phyloP scores from a whole-genome alignment of 2,797 vertebrate species.

The Heliangelus exortis region DNA sequence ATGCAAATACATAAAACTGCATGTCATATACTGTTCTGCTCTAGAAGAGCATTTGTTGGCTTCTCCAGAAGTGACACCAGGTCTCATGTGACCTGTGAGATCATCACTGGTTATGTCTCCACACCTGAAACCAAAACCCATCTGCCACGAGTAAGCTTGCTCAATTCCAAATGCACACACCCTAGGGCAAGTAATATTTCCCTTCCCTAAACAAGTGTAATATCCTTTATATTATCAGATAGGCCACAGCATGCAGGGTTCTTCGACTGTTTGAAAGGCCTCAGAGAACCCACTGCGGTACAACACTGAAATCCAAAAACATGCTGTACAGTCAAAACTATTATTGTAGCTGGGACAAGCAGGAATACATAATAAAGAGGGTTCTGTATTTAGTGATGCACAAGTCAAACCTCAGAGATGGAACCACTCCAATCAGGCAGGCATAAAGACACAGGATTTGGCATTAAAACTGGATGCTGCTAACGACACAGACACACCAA shows the following conservation, averaged over 20 bases:
- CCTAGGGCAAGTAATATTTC: conserved; percentile 16
- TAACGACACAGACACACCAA: not conserved
- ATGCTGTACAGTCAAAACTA: not conserved
- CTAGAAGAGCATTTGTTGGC: not conserved
- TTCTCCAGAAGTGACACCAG: not conserved
- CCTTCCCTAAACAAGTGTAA: not conserved
- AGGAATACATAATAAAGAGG: not conserved
- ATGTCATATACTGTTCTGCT: rapidly evolving
- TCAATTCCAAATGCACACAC: not conserved
- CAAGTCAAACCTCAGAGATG: not conserved
- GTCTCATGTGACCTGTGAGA: not conserved
- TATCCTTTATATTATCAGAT: not conserved
- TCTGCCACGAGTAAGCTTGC: not conserved
- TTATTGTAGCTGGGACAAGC: not conserved
- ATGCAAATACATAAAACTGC: rapidly evolving
- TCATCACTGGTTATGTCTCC: not conserved
- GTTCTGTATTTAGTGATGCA: not conserved
- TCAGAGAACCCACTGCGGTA: not conserved
- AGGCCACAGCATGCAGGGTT: not conserved
- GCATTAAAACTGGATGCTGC: not conserved
- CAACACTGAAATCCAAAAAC: not conserved
- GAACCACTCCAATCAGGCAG: not conserved
- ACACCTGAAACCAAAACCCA: not conserved
- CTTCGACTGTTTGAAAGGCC: not conserved
- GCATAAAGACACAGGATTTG: not conserved